Conservation (phyloP, 2,797 vertebrate genomes). For the Lindbergichthys nudifrons region DNA sequence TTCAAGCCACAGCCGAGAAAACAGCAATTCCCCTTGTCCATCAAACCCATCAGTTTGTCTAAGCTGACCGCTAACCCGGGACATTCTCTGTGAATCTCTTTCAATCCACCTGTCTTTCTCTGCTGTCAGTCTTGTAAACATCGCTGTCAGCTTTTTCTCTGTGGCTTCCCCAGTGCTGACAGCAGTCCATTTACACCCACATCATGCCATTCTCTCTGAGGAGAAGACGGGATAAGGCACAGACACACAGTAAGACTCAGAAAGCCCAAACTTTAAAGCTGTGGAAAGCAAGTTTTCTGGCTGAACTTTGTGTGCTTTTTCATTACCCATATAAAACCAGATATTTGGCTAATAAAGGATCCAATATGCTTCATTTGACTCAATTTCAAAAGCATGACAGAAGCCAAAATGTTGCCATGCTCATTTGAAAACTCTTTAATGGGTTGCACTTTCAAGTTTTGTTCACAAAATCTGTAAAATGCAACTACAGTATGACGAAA, state of each 20-base stretch:
- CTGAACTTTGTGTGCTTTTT: not conserved
- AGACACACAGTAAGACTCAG: slow-evolving; percentile 21
- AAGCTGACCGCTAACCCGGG: slow-evolving; percentile 28
- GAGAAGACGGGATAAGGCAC: slow-evolving; percentile 18
- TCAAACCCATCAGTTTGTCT: slow-evolving; percentile 31
- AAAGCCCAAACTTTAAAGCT: slow-evolving; percentile 19
- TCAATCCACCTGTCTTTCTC: slow-evolving; percentile 33
- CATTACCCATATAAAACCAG: not conserved
- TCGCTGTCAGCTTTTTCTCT: slow-evolving; percentile 61
- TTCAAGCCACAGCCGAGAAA: slow-evolving; percentile 36
- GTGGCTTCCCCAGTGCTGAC: slow-evolving; percentile 45
- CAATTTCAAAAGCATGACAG: not conserved
- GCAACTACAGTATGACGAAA: not conserved
- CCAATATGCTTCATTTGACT: not conserved
- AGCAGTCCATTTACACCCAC: slow-evolving; percentile 50
- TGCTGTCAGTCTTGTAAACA: slow-evolving; percentile 61
- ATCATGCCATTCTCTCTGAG: slow-evolving; percentile 41
- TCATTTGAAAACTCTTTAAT: not conserved
- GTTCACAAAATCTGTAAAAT: not conserved
- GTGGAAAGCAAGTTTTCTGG: slow-evolving; percentile 4
- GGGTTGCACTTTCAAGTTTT: not conserved
- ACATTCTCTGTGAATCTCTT: slow-evolving; percentile 35
- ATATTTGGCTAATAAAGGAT: not conserved
- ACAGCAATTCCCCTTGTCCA: slow-evolving; percentile 36
- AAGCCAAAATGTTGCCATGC: not conserved